These are phyloP conservation scores for Osmerus mordax DNA, from an alignment of 2,113 vertebrate species.

Conservation along the genomic window DNA sequence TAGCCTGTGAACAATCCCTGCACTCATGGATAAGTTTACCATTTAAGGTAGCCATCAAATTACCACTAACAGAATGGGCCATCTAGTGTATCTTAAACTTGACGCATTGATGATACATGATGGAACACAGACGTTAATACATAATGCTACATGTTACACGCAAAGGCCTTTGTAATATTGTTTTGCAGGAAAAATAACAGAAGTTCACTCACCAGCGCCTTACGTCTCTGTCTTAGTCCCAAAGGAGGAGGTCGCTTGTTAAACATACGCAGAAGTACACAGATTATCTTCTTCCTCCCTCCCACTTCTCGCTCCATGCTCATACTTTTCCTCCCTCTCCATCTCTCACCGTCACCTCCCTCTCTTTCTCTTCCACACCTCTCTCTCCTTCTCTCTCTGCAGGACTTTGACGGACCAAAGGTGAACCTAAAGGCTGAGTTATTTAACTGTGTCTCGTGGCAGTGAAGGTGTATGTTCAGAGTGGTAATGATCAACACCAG, in stretches of 20 bases:
- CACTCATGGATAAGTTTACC: too few relatives aligned
- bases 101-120: too few relatives aligned
- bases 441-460: conserved; percentile 79
- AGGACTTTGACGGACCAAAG: conserved; percentile 89
- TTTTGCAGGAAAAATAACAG: neutral
- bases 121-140: too few relatives aligned
- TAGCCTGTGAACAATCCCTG: too few relatives aligned
- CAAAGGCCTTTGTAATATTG: too few relatives aligned
- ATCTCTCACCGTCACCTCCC: conserved; percentile 18
- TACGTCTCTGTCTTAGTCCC: conserved; percentile 36
- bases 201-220: conserved; percentile 55
- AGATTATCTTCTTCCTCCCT: neutral
- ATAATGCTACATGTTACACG: too few relatives aligned
- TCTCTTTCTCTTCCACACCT: neutral
- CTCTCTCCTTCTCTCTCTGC: conserved; percentile 25
- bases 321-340: neutral
- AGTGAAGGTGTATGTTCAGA: conserved; percentile 22
- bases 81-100: too few relatives aligned
- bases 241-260: conserved; percentile 51
- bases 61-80: too few relatives aligned
- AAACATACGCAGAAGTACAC: neutral
- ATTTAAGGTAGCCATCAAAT: too few relatives aligned
- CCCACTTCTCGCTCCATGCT: conserved; percentile 19
- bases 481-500: neutral
- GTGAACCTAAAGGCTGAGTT: conserved; percentile 90